Base-by-base conservation (phyloP, 1,140 invertebrate species). In the Panagrolaimus sp. region DNA sequence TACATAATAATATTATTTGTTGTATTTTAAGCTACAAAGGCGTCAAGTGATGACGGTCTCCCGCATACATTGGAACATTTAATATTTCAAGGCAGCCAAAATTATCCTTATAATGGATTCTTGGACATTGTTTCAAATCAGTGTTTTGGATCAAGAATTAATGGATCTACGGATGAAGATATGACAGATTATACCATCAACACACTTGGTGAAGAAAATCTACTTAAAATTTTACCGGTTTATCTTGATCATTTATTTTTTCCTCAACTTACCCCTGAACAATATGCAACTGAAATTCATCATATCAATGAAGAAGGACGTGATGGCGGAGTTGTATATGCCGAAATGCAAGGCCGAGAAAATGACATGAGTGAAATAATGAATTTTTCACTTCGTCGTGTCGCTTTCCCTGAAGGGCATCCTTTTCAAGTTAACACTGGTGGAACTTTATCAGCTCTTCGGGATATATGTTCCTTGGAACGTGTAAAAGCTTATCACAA, bases 21-120 rank as follows among this genome's bases (percentile, higher is more conserved):
- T 69, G 58, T 67, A 71, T 69, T 80, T 86, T 71, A 77, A 93
- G 92, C 89, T 24, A 95, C 93, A 14, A 91, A 94, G 87, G 90
- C 91, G 0, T 87, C 89, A 80, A 91, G 92, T 85, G 91, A 94
- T 85, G 91, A 94, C 87, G 93, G 93, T 4, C 82, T 95, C 46
- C 92, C 92, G 0, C 92, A 95, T 81, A 94, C 92, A 12, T 85
- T 95, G 83, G 92, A 95, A 81, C 93, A 96, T 85, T 86, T 95
- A 8, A 88, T 94, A 21, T 95, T 94, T 84, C 85, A 94, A 78
- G 93, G 93, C 1, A 93, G 91, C 80, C 89, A 93, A 83, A 86
- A 90, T 0, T 94, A 92, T 85, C 93, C 92, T 0, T 94, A 91
- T 73, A 87, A 87, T 82, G 86, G 92, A 14, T 88, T 94, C 63